Evolutionary conservation across 2,113 vertebrate genomes (phyloP).

Genomic region (Sorex fumeus): DNA sequence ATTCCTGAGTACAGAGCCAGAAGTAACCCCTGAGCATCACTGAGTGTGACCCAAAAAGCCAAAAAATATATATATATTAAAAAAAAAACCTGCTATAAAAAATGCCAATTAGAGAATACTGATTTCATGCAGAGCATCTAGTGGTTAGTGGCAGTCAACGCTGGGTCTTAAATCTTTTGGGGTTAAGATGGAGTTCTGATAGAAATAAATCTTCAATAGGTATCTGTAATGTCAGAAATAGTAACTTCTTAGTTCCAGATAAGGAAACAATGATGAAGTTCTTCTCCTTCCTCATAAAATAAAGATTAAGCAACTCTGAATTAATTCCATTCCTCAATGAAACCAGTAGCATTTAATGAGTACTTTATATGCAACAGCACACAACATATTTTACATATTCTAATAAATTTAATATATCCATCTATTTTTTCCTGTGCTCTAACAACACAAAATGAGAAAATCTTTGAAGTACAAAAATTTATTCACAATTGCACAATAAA

Average conservation of each 20-base stretch:
- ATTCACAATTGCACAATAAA: conserved; percentile 67
- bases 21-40: too few species aligned
- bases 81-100: too few species aligned
- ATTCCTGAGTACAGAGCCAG: too few species aligned
- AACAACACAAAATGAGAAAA: conserved; percentile 60
- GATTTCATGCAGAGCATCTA: neutral
- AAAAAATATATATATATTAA: too few species aligned
- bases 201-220: neutral
- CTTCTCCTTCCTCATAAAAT: conserved; percentile 46
- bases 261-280: conserved; percentile 42
- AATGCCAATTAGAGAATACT: too few species aligned
- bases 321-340: conserved; percentile 51
- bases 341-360: conserved; percentile 34
- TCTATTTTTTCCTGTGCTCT: conserved; percentile 59
- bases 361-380: neutral
- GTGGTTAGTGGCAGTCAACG: neutral
- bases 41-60: too few species aligned
- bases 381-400: conserved; percentile 17
- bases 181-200: neutral
- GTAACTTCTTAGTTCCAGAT: conserved; percentile 52
- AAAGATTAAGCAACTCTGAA: conserved; percentile 18
- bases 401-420: conserved; percentile 19
- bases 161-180: neutral
- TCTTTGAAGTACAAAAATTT: conserved; percentile 66
- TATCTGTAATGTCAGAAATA: neutral